Evolutionary conservation across 2,797 vertebrate species (phyloP).

Genomic region (Chaenodraco wilsoni): DNA sequence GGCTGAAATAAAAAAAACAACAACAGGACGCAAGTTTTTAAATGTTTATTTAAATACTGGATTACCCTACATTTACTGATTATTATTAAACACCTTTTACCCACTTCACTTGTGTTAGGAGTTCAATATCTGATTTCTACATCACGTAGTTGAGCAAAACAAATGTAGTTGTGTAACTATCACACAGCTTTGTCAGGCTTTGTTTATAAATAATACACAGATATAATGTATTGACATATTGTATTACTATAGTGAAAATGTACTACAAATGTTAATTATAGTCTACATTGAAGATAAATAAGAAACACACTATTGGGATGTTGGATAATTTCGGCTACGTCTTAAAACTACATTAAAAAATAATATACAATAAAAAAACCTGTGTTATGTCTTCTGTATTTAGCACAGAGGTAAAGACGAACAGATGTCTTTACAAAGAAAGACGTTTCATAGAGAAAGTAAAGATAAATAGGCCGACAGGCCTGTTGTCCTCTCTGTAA

Average conservation of each 20-base stretch:
- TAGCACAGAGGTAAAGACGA: background rate
- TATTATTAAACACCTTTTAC: background rate
- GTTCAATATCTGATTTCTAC: background rate
- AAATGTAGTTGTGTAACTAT: background rate
- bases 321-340: background rate
- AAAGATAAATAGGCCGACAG: conserved; percentile 16
- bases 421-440: conserved; percentile 4
- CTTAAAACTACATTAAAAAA: background rate
- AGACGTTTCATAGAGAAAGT: background rate
- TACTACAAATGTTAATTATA: background rate
- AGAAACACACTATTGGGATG: background rate
- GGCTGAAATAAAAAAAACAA: background rate
- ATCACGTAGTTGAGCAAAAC: background rate
- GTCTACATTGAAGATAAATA: background rate
- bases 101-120: background rate
- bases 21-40: background rate
- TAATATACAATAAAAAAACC: background rate
- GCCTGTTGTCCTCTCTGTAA: conserved; percentile 20
- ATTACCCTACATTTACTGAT: background rate
- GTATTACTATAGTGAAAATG: background rate
- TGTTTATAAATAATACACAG: conserved; percentile 9
- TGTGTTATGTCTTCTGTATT: background rate
- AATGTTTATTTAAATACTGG: background rate
- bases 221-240: background rate
- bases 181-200: background rate